These are phyloP conservation scores for Aselliscus stoliczkanus DNA, from an alignment of 2,797 vertebrate species.

Conservation along the genomic window DNA sequence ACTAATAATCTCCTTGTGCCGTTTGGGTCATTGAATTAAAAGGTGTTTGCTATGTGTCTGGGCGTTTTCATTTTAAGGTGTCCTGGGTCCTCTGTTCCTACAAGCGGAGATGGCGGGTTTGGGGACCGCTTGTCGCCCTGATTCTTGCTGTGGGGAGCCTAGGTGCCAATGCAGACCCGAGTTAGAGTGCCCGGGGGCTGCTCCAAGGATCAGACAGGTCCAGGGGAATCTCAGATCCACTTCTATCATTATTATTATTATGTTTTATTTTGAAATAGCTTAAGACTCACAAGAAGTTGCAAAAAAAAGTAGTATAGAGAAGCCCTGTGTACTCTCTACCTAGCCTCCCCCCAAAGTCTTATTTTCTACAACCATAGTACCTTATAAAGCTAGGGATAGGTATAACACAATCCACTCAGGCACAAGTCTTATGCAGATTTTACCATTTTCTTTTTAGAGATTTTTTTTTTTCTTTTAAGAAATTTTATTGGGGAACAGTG, in stretches of 20 bases:
- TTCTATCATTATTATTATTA: neutral
- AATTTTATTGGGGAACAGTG: too few species aligned
- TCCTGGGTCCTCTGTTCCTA: neutral
- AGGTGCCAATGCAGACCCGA: accelerated
- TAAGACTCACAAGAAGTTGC: neutral
- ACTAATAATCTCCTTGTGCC: slow-evolving; percentile 71
- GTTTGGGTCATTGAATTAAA: slow-evolving; percentile 51
- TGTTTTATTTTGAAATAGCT: neutral
- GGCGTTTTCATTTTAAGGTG: accelerated
- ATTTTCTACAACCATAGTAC: neutral
- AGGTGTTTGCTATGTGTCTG: slow-evolving; percentile 1
- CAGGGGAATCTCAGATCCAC: accelerated
- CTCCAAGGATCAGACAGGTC: neutral
- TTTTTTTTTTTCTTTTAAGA: too few species aligned
- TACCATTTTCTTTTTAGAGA: neutral
- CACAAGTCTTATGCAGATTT: neutral
- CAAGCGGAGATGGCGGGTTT: accelerated
- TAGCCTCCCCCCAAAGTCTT: too few species aligned
- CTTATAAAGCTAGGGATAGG: neutral
- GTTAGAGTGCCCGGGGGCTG: neutral
- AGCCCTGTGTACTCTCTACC: neutral
- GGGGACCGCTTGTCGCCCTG: neutral
- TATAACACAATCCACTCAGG: neutral
- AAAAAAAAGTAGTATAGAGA: neutral
- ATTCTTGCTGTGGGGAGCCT: accelerated